Conservation (phyloP, 2,797 vertebrate species). For the Oryzias dopingdopingensis region DNA sequence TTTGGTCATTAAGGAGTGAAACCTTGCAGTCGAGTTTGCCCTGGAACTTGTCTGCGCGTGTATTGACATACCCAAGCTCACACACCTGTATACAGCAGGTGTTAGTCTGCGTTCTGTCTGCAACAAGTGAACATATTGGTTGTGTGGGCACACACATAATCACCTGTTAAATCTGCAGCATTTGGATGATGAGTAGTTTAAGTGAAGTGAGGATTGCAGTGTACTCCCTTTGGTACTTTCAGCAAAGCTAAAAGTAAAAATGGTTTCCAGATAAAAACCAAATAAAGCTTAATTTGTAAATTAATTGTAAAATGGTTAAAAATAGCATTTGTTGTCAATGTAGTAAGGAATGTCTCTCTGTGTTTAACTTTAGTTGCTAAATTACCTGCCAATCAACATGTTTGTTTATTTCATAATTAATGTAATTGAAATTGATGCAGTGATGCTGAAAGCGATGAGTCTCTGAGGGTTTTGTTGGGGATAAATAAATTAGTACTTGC, state of each 20-base stretch:
- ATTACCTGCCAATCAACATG: conserved; percentile 42
- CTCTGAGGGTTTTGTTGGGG: conserved; percentile 57
- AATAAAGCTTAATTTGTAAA: too few species aligned
- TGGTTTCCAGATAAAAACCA: too few species aligned
- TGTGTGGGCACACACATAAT: conserved; percentile 29
- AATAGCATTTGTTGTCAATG: conserved; percentile 6
- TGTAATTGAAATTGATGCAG: conserved; percentile 41
- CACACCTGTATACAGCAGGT: background rate
- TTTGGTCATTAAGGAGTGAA: conserved; percentile 59
- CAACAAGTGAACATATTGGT: conserved; percentile 23
- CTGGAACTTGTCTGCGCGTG: conserved; percentile 1
- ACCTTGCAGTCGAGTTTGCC: conserved; percentile 22
- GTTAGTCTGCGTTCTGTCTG: conserved; percentile 19
- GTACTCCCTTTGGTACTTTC: too few species aligned
- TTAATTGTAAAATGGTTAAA: too few species aligned
- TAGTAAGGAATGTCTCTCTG: conserved; percentile 12
- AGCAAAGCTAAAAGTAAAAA: too few species aligned
- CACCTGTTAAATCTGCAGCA: conserved; percentile 15
- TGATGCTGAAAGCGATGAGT: conserved; percentile 25
- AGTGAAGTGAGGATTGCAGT: too few species aligned
- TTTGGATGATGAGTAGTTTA: too few species aligned
- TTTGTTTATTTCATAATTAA: conserved; percentile 40
- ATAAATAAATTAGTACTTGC: conserved; percentile 47
- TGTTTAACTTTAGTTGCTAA: conserved; percentile 30
- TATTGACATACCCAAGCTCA: background rate